Evolutionary conservation across 2,113 vertebrate species (phyloP), one percentile per base, ranked within the genome.

Genomic region (Sigmodon hispidus): DNA sequence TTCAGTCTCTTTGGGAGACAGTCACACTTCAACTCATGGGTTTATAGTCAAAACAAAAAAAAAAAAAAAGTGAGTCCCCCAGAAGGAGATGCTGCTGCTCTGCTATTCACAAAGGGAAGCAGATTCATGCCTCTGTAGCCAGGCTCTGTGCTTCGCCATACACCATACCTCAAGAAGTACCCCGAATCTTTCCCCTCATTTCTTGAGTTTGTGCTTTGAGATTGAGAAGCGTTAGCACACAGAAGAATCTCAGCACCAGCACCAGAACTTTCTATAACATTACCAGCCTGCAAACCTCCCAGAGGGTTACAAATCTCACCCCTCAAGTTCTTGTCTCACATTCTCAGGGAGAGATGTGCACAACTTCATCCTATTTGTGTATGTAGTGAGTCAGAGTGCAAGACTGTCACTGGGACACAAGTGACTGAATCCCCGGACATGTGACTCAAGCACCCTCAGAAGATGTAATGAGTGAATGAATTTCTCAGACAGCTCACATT

Each of bases 301-400:
- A 83, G 89, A 86, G 52, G 85, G 85, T 24, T 48, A 83, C 65
- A 83, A 65, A 87, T 69, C 69, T 84, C 88, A 40, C 73, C 59
- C 88, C 65, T 90, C 10, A n/a, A 91, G 61, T n/a, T 90, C 29
- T 21, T 15, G 31, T 70, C 79, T 92, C 22, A 21, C 24, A 24
- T 91, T 93, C 31, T 89, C 40, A 52, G 89, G 84, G 57, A 95
- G 63, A 73, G 8, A 67, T 1, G 48, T 26, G 11, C 7, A 79
- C 34, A 89, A 69, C 83, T 96, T 59, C 69, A 59, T 87, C 77
- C 87, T 75, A 17, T 61, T 75, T 65, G 50, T 70, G 26, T 52
- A 10, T 55, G 52, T 43, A 87, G 70, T 84, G 70, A 93, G 50
- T 93, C 90, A 76, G 90, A 67, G 7, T 31, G 4, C n/a, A 92